Percentiles rank a stretch among this genome's conserved stretches.
phyloP scores from a whole-genome alignment of 2,113 vertebrate genomes.

The Indri indri region DNA sequence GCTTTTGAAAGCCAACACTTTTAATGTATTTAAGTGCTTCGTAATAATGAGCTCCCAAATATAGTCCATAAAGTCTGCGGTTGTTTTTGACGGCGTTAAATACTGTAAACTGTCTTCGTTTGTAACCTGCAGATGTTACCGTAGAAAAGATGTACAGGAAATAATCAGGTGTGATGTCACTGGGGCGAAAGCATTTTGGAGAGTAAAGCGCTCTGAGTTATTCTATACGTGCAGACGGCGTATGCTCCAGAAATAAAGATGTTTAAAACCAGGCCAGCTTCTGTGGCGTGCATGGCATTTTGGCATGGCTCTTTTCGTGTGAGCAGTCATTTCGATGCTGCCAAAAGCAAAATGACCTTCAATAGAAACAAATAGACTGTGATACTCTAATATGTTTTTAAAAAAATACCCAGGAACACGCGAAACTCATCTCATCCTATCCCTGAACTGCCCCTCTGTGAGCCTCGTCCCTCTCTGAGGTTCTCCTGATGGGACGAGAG shows the following conservation, averaged over 20 bases:
- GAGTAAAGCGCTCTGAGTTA: neutral
- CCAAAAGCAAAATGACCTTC: neutral
- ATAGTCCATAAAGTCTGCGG: neutral
- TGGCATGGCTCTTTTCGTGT: neutral
- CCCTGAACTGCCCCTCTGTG: neutral
- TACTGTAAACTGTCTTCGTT: neutral
- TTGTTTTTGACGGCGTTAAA: neutral
- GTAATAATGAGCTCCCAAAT: neutral
- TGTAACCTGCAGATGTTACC: neutral
- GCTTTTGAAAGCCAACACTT: slow-evolving; percentile 41
- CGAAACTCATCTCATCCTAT: neutral
- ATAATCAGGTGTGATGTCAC: neutral
- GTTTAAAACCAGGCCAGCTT: neutral
- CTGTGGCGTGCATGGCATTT: neutral
- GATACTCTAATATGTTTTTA: neutral
- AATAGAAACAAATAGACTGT: neutral
- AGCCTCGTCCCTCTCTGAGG: neutral
- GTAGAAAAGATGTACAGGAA: slow-evolving; percentile 8
- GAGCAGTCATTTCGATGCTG: neutral
- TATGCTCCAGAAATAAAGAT: neutral
- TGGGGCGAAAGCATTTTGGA: neutral
- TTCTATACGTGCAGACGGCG: neutral
- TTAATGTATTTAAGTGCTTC: neutral
- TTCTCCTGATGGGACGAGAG: neutral
- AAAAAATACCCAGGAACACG: neutral